These are phyloP conservation scores for Pissodes strobi DNA, from an alignment of 1,140 invertebrate genomes.

Conservation along the genomic window DNA sequence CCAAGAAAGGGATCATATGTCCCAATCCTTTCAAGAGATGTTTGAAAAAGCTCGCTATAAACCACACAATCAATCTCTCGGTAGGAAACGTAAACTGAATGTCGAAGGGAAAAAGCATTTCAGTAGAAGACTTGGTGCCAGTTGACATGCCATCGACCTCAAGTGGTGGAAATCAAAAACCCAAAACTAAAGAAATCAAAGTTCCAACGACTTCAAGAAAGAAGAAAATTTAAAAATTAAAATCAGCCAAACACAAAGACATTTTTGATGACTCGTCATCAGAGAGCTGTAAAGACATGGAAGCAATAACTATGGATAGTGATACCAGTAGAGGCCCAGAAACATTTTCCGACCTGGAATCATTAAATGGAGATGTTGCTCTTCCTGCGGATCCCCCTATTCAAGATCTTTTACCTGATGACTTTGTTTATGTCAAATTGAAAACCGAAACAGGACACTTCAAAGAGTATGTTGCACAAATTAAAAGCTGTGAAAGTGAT, in stretches of 20 bases:
- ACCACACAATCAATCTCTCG: constrained; percentile 1
- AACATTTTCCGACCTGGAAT: constrained; percentile 15
- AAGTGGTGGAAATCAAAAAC: constrained; percentile 1
- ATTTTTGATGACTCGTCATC: no score
- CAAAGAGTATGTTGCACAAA: no score
- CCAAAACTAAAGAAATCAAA: constrained; percentile 1
- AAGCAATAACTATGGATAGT: constrained; percentile 4
- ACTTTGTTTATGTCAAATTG: not conserved
- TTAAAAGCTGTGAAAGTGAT: no score
- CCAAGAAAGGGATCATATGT: constrained; percentile 8
- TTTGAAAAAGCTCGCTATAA: constrained; percentile 18
- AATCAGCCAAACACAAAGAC: no score
- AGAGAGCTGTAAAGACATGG: no score
- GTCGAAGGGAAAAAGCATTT: constrained; percentile 20
- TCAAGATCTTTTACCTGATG: not conserved
- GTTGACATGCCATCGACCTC: no score
- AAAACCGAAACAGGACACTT: not conserved
- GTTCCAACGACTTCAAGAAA: constrained; percentile 1
- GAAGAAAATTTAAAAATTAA: no score
- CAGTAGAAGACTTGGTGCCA: not conserved
- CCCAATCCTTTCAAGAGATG: constrained; percentile 12
- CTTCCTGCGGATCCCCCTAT: no score
- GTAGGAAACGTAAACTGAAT: constrained; percentile 13
- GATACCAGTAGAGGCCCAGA: not conserved
- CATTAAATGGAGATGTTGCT: no score